Conservation (phyloP, 30 jellyfish, hydroid and myxozoan species). For the Cassiopea xamachana region DNA sequence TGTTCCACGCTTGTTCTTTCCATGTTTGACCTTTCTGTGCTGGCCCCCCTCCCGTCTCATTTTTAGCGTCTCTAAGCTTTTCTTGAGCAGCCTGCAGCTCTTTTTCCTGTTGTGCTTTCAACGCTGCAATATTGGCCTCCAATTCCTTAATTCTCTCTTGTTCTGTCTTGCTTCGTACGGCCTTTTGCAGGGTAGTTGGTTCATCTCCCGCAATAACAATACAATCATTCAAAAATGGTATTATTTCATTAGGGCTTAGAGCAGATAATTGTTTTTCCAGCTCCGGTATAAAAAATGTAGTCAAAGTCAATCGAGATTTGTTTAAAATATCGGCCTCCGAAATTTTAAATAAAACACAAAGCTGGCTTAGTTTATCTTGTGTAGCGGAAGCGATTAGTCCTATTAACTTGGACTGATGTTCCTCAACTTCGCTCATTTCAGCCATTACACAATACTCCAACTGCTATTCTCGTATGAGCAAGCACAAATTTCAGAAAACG, state of each 20-base stretch:
- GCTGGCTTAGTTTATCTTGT: neutral
- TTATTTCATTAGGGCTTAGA: neutral
- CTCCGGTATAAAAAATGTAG: neutral
- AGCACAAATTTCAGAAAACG: neutral
- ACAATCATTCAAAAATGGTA: neutral
- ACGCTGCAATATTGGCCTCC: conserved; percentile 27
- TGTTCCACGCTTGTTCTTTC: neutral
- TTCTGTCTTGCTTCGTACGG: neutral
- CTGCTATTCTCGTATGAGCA: neutral
- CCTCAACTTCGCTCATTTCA: neutral
- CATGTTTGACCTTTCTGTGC: neutral
- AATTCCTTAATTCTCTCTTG: conserved; percentile 17
- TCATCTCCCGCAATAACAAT: neutral
- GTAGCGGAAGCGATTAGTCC: neutral
- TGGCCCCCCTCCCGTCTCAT: conserved; percentile 7
- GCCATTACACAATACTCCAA: neutral
- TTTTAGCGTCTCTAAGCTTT: neutral
- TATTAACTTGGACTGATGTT: neutral
- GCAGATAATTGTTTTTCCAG: neutral
- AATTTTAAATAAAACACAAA: neutral
- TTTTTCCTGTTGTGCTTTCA: conserved; percentile 11
- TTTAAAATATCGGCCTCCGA: neutral
- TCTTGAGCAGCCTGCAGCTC: conserved; percentile 36
- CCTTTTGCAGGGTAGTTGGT: neutral
- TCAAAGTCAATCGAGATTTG: neutral